Evolutionary conservation across 2,888 invertebrate genomes (phyloP).

Genomic region (Heliconius charithonia): DNA sequence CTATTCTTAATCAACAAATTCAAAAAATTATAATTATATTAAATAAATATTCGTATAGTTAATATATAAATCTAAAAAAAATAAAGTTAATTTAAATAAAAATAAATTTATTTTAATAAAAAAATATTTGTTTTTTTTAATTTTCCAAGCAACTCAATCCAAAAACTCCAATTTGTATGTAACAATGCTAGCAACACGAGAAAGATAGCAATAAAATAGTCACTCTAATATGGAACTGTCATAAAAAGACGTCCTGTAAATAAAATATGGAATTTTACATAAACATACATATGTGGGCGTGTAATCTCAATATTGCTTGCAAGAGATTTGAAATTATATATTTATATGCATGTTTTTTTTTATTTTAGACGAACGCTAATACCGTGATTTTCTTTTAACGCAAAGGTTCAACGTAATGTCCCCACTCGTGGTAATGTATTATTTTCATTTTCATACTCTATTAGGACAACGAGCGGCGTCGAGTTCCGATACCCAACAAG

Average conservation of each 20-base stretch:
- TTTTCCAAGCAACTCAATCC: no score
- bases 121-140: background rate
- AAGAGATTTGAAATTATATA: background rate
- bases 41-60: no score
- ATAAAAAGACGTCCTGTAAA: conserved; percentile 24
- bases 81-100: no score
- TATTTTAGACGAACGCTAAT: background rate
- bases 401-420: background rate
- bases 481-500: no score
- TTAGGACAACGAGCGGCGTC: no score
- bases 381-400: background rate
- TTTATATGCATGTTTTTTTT: background rate
- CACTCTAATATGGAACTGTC: conserved; percentile 16
- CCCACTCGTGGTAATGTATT: background rate
- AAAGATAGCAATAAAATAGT: conserved; percentile 7
- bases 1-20: no score
- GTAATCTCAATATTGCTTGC: conserved; percentile 1
- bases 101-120: no score
- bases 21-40: no score
- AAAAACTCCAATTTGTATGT: background rate
- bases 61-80: no score
- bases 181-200: background rate
- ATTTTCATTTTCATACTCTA: background rate
- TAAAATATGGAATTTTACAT: conserved; percentile 22
- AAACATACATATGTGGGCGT: background rate